These are phyloP conservation scores for Aculops lycopersici DNA, from an alignment of 1,140 invertebrate species.

Conservation along the genomic window DNA sequence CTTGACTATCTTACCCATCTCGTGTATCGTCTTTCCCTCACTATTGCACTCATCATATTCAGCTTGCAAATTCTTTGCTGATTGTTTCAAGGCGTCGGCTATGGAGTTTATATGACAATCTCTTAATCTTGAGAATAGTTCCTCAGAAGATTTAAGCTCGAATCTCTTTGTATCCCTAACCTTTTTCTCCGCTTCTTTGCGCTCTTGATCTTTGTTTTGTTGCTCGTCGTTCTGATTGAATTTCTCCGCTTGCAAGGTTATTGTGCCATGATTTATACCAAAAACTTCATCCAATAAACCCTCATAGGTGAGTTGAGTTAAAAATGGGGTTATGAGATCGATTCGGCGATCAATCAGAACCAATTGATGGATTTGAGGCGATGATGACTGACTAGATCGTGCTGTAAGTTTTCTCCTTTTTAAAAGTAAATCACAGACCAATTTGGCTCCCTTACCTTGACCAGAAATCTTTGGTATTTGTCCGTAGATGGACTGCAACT, in stretches of 20 bases:
- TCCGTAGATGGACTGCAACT: slow-evolving; percentile 54
- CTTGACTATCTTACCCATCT: slow-evolving; percentile 73
- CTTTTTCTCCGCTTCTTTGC: slow-evolving; percentile 16
- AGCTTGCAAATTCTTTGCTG: slow-evolving; percentile 45
- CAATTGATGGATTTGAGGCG: slow-evolving; percentile 46
- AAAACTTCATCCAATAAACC: slow-evolving; percentile 76
- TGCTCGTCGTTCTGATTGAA: slow-evolving; percentile 31
- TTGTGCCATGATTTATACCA: slow-evolving; percentile 36
- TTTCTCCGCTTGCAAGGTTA: slow-evolving; percentile 46
- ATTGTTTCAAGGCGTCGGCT: slow-evolving; percentile 44
- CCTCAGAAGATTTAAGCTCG: slow-evolving; percentile 57
- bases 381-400: slow-evolving; percentile 16
- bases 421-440: slow-evolving; percentile 55
- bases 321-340: slow-evolving; percentile 62
- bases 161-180: slow-evolving; percentile 33
- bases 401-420: slow-evolving; percentile 34
- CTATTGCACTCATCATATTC: slow-evolving; percentile 53
- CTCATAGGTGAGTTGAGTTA: slow-evolving; percentile 85
- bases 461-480: slow-evolving; percentile 58
- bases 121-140: slow-evolving; percentile 47
- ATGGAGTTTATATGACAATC: slow-evolving; percentile 81
- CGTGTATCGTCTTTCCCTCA: slow-evolving; percentile 48
- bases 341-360: slow-evolving; percentile 54
- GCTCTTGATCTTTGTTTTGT: slow-evolving; percentile 17
- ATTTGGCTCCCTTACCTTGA: slow-evolving; percentile 51